phyloP scores from a whole-genome alignment of 2,113 vertebrate species.

The Halcyon malimbica region DNA sequence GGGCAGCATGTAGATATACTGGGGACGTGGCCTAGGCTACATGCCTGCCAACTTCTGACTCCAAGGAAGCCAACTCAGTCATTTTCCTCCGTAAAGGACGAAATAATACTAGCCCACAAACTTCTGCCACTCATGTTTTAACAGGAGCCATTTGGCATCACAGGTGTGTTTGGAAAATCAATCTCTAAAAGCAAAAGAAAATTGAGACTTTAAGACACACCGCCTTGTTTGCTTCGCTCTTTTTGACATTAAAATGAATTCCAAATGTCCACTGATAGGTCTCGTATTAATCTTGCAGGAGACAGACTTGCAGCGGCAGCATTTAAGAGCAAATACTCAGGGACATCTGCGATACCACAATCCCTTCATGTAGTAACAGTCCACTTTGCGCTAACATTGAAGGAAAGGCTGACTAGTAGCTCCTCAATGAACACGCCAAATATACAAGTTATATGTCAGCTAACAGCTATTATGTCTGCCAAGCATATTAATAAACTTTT shows the following conservation, averaged over 20 bases:
- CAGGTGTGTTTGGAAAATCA: background rate
- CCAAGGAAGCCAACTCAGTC: background rate
- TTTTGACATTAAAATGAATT: background rate
- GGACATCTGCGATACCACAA: background rate
- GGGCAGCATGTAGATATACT: background rate
- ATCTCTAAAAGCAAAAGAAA: background rate
- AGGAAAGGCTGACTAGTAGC: background rate
- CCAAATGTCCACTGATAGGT: background rate
- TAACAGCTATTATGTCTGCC: background rate
- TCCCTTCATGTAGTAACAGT: background rate
- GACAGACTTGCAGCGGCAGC: background rate
- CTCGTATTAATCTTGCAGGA: background rate
- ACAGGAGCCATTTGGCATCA: background rate
- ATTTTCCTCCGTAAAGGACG: background rate
- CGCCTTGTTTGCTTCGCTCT: background rate
- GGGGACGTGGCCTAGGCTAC: background rate
- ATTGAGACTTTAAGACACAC: background rate
- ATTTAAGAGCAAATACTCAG: background rate
- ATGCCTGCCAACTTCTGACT: background rate
- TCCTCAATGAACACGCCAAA: background rate
- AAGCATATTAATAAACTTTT: constrained; percentile 31
- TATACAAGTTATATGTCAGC: background rate
- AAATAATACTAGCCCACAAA: background rate
- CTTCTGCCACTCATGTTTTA: background rate
- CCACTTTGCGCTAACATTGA: background rate